Percentiles rank a stretch among this genome's conserved stretches.
These are phyloP conservation scores for Mantis religiosa DNA, from an alignment of 2,888 invertebrate genomes.

Conservation along the genomic window DNA sequence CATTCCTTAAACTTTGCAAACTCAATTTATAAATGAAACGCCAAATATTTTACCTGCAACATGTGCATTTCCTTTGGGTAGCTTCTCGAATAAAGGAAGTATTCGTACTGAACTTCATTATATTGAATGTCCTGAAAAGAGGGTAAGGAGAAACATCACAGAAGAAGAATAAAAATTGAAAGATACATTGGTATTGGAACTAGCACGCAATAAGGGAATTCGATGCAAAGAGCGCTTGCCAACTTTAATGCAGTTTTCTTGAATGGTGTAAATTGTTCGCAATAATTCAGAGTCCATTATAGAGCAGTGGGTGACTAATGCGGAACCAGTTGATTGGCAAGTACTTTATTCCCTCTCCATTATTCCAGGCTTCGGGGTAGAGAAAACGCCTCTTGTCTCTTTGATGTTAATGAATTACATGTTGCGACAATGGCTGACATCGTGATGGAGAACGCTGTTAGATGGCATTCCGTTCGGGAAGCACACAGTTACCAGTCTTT, in stretches of 20 bases:
- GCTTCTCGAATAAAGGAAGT: too few species aligned
- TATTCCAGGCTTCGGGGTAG: background rate
- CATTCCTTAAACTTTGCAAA: too few species aligned
- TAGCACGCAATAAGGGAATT: too few species aligned
- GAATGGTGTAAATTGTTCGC: background rate
- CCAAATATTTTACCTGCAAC: too few species aligned
- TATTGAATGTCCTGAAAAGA: background rate
- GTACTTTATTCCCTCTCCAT: background rate
- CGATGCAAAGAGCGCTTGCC: background rate
- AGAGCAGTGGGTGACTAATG: background rate
- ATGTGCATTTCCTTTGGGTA: too few species aligned
- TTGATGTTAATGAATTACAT: background rate
- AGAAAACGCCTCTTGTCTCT: background rate
- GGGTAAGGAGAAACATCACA: background rate
- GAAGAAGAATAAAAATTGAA: too few species aligned
- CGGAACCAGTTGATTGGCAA: background rate
- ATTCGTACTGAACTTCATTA: too few species aligned
- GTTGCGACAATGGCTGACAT: background rate
- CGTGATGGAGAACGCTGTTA: background rate
- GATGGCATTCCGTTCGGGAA: background rate
- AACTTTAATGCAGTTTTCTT: background rate
- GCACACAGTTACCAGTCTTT: background rate
- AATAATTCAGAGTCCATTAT: background rate
- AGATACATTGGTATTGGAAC: too few species aligned
- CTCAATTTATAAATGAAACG: too few species aligned